Conservation (phyloP, 2,113 vertebrate species). For the Pagrus major region DNA sequence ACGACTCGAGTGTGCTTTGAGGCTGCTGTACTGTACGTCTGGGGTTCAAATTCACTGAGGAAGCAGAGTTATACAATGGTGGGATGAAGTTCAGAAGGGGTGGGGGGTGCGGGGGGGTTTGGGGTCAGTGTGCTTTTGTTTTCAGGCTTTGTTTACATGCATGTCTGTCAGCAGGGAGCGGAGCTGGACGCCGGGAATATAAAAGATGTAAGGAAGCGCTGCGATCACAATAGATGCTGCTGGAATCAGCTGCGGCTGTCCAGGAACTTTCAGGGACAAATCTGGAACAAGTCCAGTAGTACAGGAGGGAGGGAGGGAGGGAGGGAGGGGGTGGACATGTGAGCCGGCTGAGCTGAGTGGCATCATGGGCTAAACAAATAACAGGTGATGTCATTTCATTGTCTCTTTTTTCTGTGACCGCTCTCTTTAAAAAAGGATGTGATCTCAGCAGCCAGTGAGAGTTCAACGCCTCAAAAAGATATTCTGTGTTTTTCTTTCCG, state of each 20-base stretch:
- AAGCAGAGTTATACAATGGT: constrained; percentile 34
- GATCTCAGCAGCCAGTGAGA: constrained; percentile 26
- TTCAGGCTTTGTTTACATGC: constrained; percentile 55
- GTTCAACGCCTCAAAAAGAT: neutral
- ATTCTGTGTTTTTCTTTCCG: neutral
- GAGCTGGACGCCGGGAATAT: constrained; percentile 42
- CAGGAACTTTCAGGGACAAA: constrained; percentile 8
- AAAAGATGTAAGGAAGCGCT: constrained; percentile 45
- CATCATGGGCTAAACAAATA: constrained; percentile 37
- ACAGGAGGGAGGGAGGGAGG: neutral
- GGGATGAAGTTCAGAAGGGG: constrained; percentile 27
- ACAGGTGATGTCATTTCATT: constrained; percentile 71
- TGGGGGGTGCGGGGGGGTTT: neutral
- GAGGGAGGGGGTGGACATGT: constrained; percentile 6
- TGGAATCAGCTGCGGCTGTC: constrained; percentile 48
- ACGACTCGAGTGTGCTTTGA: constrained; percentile 16
- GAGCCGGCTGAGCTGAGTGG: constrained; percentile 16
- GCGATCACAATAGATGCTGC: constrained; percentile 51
- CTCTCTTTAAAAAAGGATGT: constrained; percentile 20
- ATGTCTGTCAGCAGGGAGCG: constrained; percentile 55
- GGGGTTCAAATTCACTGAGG: constrained; percentile 28
- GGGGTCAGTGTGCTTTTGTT: constrained; percentile 34
- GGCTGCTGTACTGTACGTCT: constrained; percentile 1
- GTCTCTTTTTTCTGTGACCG: constrained; percentile 17
- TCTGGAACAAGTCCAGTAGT: constrained; percentile 23